Conservation (phyloP, 2,113 vertebrate genomes). For the Paedocypris sp. region DNA sequence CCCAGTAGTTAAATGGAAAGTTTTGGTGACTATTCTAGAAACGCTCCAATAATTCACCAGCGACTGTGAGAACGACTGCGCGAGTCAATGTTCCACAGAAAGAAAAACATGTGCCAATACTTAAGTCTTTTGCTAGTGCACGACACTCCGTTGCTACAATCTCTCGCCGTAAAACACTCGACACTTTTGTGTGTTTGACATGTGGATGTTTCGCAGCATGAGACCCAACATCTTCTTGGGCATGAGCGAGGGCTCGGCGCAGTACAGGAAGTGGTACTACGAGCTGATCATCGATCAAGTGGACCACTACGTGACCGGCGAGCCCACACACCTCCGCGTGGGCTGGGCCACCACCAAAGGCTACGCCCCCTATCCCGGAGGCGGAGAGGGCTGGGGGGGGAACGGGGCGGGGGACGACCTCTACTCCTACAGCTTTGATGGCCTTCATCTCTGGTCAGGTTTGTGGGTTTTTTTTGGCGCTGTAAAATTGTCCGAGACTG, state of each 20-base stretch:
- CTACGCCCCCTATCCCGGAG: conserved; percentile 92
- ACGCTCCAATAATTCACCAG: too few species aligned
- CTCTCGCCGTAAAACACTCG: neutral
- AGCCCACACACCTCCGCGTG: conserved; percentile 83
- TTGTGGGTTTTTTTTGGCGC: too few species aligned
- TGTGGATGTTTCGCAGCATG: conserved; percentile 61
- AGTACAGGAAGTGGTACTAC: conserved; percentile 97
- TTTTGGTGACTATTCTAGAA: too few species aligned
- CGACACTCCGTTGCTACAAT: too few species aligned
- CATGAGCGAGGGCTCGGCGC: conserved; percentile 85
- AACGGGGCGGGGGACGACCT: conserved; percentile 91
- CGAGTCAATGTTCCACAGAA: too few species aligned
- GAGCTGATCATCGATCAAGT: conserved; percentile 94
- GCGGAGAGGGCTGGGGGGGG: conserved; percentile 95
- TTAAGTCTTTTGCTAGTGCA: too few species aligned
- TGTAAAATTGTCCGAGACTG: too few species aligned
- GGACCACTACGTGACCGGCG: conserved; percentile 84
- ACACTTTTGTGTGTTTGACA: neutral
- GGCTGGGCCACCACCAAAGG: conserved; percentile 92
- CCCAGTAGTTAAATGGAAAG: too few species aligned
- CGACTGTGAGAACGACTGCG: too few species aligned
- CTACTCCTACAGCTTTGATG: conserved; percentile 90
- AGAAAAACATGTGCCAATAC: too few species aligned
- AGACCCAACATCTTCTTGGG: conserved; percentile 93
- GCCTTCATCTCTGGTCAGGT: conserved; percentile 94